Base-by-base conservation (phyloP, 1,140 invertebrate species). In the Scaptodrosophila lebanonensis region DNA sequence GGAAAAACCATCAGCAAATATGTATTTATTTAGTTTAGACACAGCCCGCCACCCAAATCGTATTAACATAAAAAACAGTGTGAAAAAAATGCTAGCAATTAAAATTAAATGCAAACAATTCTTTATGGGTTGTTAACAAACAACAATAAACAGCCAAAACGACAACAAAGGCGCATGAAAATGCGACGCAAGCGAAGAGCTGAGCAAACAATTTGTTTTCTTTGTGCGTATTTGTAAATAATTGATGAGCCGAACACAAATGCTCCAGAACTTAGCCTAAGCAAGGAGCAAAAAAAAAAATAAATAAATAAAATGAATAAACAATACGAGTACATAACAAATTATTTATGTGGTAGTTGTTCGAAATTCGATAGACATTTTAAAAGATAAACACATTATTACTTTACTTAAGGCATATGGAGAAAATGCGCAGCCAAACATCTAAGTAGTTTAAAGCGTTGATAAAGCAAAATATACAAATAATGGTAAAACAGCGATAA, bases 11-110 rank as follows among this genome's bases (percentile, higher is more conserved):
- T n/a, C n/a, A n/a, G n/a, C n/a, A n/a, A n/a, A n/a, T n/a, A n/a
- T n/a, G n/a, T n/a, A n/a, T n/a, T n/a, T n/a, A 73, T 82, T 73
- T 79, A 66, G 69, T 79, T 82, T 58, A 82, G 60, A 61, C 53
- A 63, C 57, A 36, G n/a, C n/a, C n/a, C 9, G 35, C 53, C 33
- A 49, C 52, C 20, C 50, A 50, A 44, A 36, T n/a, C n/a, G n/a
- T n/a, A n/a, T n/a, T 9, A 48, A 42, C 13, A 47, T 12, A 36
- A 63, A 44, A 49, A 57, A 45, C 51, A 33, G 44, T 30, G 35
- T 62, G 59, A 61, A 70, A 70, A 56, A 38, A 11, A 45, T 33
- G 32, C n/a, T n/a, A n/a, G n/a, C n/a, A n/a, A n/a, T n/a, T n/a
- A n/a, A n/a, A n/a, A n/a, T n/a, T n/a, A n/a, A n/a, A n/a, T n/a